These are phyloP conservation scores for Trypoxylus dichotomus DNA, from an alignment of 1,140 invertebrate genomes.

Conservation along the genomic window DNA sequence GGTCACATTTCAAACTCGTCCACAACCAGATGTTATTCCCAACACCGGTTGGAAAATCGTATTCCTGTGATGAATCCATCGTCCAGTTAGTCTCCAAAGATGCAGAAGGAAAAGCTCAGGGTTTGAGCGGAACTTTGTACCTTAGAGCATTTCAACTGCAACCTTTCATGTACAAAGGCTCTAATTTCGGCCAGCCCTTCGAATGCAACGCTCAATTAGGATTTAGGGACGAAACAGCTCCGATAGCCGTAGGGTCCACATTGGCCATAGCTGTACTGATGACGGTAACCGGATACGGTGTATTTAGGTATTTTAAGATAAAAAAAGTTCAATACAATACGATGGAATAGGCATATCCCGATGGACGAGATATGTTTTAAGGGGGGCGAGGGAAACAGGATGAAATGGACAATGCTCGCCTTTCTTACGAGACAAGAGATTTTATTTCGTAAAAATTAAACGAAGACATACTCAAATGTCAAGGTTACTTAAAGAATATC, in stretches of 20 bases:
- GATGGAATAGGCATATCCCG: constrained; percentile 71
- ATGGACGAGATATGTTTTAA: background rate
- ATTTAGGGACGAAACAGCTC: constrained; percentile 79
- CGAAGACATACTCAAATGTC: background rate
- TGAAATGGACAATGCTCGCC: background rate
- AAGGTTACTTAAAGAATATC: background rate
- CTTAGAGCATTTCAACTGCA: constrained; percentile 53
- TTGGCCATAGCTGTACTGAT: constrained; percentile 76
- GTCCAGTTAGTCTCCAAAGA: constrained; percentile 55
- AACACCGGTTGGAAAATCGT: constrained; percentile 84
- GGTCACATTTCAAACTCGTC: constrained; percentile 59
- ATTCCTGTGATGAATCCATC: constrained; percentile 71
- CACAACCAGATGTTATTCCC: constrained; percentile 71
- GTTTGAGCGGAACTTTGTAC: constrained; percentile 44
- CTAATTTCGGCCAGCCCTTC: constrained; percentile 63
- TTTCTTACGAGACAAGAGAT: background rate
- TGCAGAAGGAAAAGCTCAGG: constrained; percentile 51
- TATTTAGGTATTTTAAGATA: constrained; percentile 84
- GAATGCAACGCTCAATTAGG: constrained; percentile 55
- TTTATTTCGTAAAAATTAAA: background rate
- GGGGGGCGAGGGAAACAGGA: background rate
- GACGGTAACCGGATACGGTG: constrained; percentile 81
- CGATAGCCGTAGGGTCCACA: constrained; percentile 84
- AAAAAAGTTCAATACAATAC: constrained; percentile 92
- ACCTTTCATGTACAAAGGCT: constrained; percentile 67